Evolutionary conservation across 2,113 vertebrate genomes (phyloP), one percentile per base, ranked within the genome.

Genomic region (Ardeotis arabs): DNA sequence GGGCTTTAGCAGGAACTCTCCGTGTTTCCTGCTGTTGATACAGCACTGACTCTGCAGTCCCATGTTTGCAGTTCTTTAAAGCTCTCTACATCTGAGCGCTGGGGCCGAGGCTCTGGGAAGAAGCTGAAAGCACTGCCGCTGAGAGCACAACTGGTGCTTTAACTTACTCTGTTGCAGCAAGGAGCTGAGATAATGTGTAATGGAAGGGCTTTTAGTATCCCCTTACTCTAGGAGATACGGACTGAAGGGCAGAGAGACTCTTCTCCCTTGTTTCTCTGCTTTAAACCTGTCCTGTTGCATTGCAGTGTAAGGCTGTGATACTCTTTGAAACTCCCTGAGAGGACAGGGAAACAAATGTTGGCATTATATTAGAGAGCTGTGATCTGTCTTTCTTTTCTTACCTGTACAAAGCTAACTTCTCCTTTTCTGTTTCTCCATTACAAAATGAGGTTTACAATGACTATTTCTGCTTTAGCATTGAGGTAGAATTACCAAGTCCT

Each of bases 1-100:
- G 74, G 35, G 70, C 81, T 97, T 94, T 91, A 83, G 67, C 89
- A 87, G 93, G 66, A 95, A 28, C 87, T 95, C 55, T 69, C 12
- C 4, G 0, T 70, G 64, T 89, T 95, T 96, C 89, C 87, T 95
- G 73, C 70, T 87, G 53, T 87, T 73, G 66, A 73, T 79, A 64
- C 19, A 87, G 74, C 62, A 73, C 70, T 82, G 66, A 52, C 74
- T 88, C 41, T 87, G 74, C 81, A 76, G 68, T 66, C 78, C 53
- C 3, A 1, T 74, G 41, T 90, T 90, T 92, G 79, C 63, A 58
- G 20, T 80, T 86, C 74, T 84, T 81, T 75, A 91, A 77, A 92
- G 37, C 68, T 84, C 50, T n/a, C 16, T 69, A 37, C 72, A 33
- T 60, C 29, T 56, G 8, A 33, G 29, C 2, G 2, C 64, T 0